Evolutionary conservation across 2,113 vertebrate species (phyloP), one percentile per base, ranked within the genome.

Genomic region (Brachypodius melanocephalos): DNA sequence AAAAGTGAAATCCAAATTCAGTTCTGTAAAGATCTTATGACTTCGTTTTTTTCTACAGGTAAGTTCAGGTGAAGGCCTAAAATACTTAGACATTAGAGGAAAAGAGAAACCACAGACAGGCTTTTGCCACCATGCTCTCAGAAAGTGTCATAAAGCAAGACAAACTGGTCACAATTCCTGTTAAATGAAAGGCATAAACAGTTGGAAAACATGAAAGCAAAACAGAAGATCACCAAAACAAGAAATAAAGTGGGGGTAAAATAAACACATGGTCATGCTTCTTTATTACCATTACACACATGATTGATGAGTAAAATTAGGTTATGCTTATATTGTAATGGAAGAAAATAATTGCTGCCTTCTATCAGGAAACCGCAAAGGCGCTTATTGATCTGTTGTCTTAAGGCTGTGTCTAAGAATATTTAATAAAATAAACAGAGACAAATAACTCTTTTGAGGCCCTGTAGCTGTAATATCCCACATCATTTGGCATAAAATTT

Each of bases 391-490:
- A 98, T 98, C 95, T 83, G 89, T 90, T 85, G 86, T 97, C 95
- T 91, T 97, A 90, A 68, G 95, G 94, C 95, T 91, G 95, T 75
- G 91, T 97, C 97, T 97, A 91, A 68, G 93, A 97, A 98, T 96
- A 96, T 97, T 98, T 98, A 98, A 98, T 98, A 98, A 98, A 98
- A 98, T 97, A 97, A 98, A 97, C 88, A 96, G 83, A 97, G 96
- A 96, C 94, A 97, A 98, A 98, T 98, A 97, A 96, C 85, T 96
- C 93, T 96, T 97, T 85, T 73, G 96, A 92, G 88, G 89, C 74
- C 42, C 26, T 89, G 21, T 95, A 97, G 95, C 83, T 16, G 17
- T 90, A 97, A 88, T 96, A 92, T 92, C 72, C 93, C 80, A 95
- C 91, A 95, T 82, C 61, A 75, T 89, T 96, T 98, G 85, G 94